Conservation (phyloP, 1,140 invertebrate genomes). For the Aricia agestis region DNA sequence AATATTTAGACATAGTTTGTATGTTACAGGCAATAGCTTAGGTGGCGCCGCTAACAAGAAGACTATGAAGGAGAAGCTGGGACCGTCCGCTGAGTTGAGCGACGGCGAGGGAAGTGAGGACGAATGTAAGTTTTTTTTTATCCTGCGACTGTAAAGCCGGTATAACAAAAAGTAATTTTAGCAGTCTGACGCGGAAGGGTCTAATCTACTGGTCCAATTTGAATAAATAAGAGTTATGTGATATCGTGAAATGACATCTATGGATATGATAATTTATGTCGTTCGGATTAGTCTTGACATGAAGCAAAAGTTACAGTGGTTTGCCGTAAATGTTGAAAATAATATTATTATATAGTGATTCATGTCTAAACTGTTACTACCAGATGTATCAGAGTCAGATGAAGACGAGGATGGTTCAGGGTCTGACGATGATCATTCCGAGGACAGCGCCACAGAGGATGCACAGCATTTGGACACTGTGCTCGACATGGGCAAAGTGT, state of each 20-base stretch:
- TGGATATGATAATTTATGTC: no score
- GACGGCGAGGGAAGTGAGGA: constrained; percentile 77
- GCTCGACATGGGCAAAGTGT: constrained; percentile 22
- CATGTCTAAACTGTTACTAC: not conserved
- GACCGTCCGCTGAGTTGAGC: constrained; percentile 56
- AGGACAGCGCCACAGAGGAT: constrained; percentile 52
- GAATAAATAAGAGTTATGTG: no score
- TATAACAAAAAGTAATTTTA: no score
- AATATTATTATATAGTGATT: not conserved
- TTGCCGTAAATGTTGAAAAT: no score
- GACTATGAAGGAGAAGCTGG: constrained; percentile 62
- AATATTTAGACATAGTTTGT: no score
- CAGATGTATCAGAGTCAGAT: constrained; percentile 51
- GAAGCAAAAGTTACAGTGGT: no score
- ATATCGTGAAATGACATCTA: no score
- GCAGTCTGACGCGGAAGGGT: no score
- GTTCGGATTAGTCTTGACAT: no score
- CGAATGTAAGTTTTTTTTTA: constrained; percentile 35
- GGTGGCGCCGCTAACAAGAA: constrained; percentile 61
- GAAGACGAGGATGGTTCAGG: constrained; percentile 31
- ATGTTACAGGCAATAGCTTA: constrained; percentile 62
- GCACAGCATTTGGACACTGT: constrained; percentile 36
- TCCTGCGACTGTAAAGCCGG: no score
- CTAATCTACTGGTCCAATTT: no score
- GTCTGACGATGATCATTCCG: constrained; percentile 34